These are phyloP conservation scores for Sinosuthora webbiana DNA, from an alignment of 2,113 vertebrate genomes.

Conservation along the genomic window DNA sequence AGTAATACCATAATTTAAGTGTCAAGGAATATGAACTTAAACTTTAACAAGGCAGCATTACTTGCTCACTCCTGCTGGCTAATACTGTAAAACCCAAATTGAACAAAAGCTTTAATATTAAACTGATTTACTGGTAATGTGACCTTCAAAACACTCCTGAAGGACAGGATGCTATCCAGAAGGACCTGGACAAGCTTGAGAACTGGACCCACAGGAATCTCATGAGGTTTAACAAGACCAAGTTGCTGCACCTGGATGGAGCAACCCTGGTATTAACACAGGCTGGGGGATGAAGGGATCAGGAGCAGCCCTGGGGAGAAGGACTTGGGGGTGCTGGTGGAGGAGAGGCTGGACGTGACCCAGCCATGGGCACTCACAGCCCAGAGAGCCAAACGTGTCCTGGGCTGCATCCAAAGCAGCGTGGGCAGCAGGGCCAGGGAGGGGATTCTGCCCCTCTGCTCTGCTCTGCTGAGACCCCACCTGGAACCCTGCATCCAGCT, in stretches of 20 bases:
- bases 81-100: conserved; percentile 23
- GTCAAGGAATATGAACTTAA: conserved; percentile 28
- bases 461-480: neutral
- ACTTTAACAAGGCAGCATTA: conserved; percentile 46
- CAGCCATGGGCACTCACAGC: neutral
- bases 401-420: neutral
- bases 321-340: neutral
- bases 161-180: neutral
- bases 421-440: neutral
- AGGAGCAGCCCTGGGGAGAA: neutral
- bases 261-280: neutral
- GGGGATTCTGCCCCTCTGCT: neutral
- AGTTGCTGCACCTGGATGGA: neutral
- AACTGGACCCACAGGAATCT: neutral
- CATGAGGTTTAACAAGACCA: neutral
- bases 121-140: neutral
- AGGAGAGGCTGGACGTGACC: neutral
- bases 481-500: neutral
- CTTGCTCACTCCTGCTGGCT: neutral
- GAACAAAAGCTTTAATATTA: neutral
- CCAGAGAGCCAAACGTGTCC: neutral
- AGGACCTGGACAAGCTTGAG: neutral
- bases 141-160: neutral
- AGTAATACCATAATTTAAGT: neutral
- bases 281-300: neutral